Conservation (phyloP, 2,797 vertebrate genomes). For the Dromococcyx pavoninus region DNA sequence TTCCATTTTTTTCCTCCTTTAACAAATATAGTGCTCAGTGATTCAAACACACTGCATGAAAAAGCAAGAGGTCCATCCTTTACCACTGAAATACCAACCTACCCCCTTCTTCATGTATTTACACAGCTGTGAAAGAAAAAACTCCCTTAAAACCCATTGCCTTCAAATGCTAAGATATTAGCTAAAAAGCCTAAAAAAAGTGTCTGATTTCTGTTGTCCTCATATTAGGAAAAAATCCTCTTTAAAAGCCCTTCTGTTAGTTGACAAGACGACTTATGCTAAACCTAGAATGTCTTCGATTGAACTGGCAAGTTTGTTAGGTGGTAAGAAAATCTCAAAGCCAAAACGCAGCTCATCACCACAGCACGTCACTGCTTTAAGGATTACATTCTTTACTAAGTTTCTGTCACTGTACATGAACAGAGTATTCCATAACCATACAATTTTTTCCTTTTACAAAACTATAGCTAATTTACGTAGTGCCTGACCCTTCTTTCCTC, state of each 20-base stretch:
- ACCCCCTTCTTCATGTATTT: background rate
- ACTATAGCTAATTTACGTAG: fast-evolving
- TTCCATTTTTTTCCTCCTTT: background rate
- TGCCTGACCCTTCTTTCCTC: too few species aligned
- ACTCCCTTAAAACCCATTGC: background rate
- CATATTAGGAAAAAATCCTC: background rate
- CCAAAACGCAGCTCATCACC: background rate
- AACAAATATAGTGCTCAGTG: background rate
- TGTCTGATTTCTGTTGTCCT: background rate
- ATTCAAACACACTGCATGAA: background rate
- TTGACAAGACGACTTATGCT: background rate
- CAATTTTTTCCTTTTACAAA: fast-evolving
- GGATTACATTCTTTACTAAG: background rate
- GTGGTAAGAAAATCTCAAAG: background rate
- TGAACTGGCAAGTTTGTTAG: background rate
- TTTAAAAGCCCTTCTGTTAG: background rate
- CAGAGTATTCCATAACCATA: background rate
- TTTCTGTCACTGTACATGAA: fast-evolving
- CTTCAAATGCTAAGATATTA: background rate
- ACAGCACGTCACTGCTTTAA: fast-evolving
- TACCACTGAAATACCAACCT: background rate
- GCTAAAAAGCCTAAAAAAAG: background rate
- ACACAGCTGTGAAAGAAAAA: background rate
- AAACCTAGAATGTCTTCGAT: background rate
- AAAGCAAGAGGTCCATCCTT: background rate